These are phyloP conservation scores for Pandion haliaetus DNA, from an alignment of 2,113 vertebrate species.

Conservation along the genomic window DNA sequence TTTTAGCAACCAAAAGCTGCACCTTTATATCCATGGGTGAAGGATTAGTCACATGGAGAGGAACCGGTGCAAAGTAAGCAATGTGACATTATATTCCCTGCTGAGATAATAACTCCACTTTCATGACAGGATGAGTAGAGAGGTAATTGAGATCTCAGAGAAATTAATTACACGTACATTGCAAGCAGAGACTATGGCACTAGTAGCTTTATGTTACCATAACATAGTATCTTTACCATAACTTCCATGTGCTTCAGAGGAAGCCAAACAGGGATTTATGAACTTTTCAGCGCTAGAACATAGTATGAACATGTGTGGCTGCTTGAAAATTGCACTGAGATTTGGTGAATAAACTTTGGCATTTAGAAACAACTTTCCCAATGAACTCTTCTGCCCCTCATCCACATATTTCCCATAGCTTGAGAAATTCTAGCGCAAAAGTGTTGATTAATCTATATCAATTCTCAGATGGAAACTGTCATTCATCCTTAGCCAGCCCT, in stretches of 20 bases:
- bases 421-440: background rate
- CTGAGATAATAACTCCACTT: constrained; percentile 31
- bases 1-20: background rate
- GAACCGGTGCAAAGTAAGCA: background rate
- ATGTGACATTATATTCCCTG: background rate
- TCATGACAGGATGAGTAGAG: background rate
- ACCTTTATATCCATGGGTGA: background rate
- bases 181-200: background rate
- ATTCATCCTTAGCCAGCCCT: background rate
- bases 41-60: constrained; percentile 23
- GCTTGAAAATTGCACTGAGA: background rate
- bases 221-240: background rate
- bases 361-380: background rate
- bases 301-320: background rate
- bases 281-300: background rate
- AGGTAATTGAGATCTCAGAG: constrained; percentile 46
- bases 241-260: background rate
- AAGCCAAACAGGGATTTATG: background rate
- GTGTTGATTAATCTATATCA: background rate
- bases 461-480: background rate
- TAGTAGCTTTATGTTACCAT: background rate
- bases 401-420: background rate
- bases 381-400: background rate
- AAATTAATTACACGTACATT: background rate
- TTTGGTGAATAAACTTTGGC: background rate